Base-by-base conservation (phyloP, 2,797 vertebrate species). In the Spondyliosoma cantharus region DNA sequence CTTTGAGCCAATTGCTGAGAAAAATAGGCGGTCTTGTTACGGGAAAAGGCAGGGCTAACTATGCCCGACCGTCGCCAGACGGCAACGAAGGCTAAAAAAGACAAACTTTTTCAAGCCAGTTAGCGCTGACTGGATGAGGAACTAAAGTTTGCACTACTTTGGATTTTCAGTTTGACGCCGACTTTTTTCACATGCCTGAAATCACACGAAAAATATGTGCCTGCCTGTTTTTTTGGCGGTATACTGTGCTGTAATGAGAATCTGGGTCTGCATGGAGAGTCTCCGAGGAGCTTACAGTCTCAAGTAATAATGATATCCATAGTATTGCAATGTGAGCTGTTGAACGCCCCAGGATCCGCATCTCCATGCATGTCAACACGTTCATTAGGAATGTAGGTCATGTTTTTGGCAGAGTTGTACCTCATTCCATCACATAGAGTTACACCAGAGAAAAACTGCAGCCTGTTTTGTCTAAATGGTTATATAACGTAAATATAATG, bases 21-120 rank as follows among this genome's bases (percentile, higher is more conserved):
- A 78, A 63, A 59, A 65, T 74, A 91, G 95, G 94, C 92, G 93
- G 94, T 91, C 90, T 90, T 85, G 85, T 95, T 95, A 94, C 95
- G 95, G 95, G 95, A 96, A 96, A 92, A 92, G 95, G 95, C 93
- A 60, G 94, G 90, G 89, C 91, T 82, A 89, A 82, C 63, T 76
- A 45, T 82, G 75, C 70, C 67, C 65, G 79, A 84, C 74, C 76
- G 80, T 83, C 89, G 87, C 86, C 87, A 88, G 85, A 67, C 86
- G 76, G 85, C 89, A 92, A 92, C 91, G 89, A 91, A 89, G 87
- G 82, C 87, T 86, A 78, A 81, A 90, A 87, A 76, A 85, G 76
- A 86, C 63, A 78, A 92, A 90, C 83, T 90, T 87, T 86, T 91
- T 85, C 62, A 83, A 66, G 24, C 42, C 67, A 77, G 63, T 75